These are phyloP conservation scores for Nephila pilipes DNA, from an alignment of 1,140 invertebrate species.

Conservation along the genomic window DNA sequence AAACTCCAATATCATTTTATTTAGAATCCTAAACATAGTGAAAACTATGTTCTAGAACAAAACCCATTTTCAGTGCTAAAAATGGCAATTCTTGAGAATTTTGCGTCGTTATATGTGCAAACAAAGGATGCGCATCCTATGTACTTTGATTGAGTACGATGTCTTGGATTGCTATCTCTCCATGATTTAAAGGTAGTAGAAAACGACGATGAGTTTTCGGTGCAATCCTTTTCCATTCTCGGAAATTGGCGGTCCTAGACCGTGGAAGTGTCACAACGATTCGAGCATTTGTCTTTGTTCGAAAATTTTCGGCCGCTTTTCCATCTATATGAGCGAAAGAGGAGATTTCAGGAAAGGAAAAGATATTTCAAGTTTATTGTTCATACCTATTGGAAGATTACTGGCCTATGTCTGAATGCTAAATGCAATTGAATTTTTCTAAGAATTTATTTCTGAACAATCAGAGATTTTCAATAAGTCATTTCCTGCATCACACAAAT, in stretches of 20 bases:
- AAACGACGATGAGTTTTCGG: neutral
- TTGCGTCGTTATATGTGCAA: neutral
- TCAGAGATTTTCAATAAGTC: no score
- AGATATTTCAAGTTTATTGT: no score
- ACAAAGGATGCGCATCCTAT: neutral
- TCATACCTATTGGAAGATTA: no score
- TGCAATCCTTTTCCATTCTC: neutral
- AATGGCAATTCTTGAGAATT: neutral
- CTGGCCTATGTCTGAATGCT: no score
- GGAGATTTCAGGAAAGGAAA: no score
- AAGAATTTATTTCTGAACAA: no score
- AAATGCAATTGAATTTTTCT: no score
- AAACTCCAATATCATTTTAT: no score
- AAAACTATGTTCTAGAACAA: neutral
- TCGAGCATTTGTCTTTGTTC: neutral
- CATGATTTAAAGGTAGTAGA: neutral
- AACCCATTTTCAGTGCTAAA: neutral
- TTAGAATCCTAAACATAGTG: no score
- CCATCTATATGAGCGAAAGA: no score
- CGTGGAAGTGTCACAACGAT: neutral
- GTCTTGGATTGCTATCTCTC: neutral
- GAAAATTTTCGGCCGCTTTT: neutral
- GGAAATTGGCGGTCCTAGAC: neutral
- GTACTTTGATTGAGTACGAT: neutral
- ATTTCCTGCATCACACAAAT: no score